Conservation (phyloP, 2,888 invertebrate genomes). For the Saturnia pavonia region DNA sequence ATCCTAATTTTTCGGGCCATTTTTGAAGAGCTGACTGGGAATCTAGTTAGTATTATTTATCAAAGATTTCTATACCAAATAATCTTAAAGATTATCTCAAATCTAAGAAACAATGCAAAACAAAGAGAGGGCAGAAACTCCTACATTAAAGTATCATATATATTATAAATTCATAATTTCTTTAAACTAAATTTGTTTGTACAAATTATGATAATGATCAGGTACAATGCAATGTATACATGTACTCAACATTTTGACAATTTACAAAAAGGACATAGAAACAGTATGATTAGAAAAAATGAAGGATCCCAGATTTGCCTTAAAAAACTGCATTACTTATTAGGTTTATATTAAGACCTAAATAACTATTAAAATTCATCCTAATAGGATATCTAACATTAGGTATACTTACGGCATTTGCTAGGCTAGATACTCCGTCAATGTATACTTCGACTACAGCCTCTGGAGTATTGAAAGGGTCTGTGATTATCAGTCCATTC, state of each 20-base stretch:
- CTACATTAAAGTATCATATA: no score
- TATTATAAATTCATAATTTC: no score
- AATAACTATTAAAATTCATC: neutral
- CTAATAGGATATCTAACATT: neutral
- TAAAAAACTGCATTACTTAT: no score
- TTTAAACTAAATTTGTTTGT: neutral
- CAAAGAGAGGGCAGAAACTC: no score
- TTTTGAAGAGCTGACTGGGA: no score
- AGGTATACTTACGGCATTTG: conserved; percentile 58
- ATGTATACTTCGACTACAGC: conserved; percentile 86
- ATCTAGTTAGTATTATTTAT: no score
- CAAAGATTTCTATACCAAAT: neutral
- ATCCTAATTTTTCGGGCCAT: no score
- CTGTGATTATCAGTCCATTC: conserved; percentile 84
- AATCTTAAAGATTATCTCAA: neutral
- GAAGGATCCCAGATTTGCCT: neutral
- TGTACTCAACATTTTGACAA: no score
- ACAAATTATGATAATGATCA: neutral
- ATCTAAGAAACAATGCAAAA: neutral
- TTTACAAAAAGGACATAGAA: neutral
- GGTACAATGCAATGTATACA: neutral
- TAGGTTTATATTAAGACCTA: no score
- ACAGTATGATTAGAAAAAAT: neutral
- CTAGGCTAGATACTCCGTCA: conserved; percentile 84
- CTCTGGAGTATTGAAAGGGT: conserved; percentile 89